Percentiles rank a stretch among this genome's conserved stretches.
phyloP scores from a whole-genome alignment of 2,888 invertebrate species.

The Nycteola revayana region DNA sequence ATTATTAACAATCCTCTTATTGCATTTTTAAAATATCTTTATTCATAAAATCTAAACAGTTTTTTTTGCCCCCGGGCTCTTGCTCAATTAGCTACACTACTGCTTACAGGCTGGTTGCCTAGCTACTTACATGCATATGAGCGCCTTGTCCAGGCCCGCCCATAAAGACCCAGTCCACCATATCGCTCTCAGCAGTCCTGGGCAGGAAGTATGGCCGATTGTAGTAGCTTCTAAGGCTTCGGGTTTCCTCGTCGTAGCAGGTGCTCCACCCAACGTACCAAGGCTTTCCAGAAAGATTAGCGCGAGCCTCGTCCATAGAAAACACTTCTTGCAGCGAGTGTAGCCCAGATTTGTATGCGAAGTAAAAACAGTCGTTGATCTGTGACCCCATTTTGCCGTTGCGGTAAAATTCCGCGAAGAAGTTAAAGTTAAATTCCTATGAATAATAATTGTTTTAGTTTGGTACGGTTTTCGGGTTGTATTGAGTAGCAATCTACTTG shows the following conservation, averaged over 20 bases:
- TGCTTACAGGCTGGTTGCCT: no score
- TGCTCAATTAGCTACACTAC: no score
- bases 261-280: slow-evolving; percentile 96
- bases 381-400: slow-evolving; percentile 76
- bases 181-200: slow-evolving; percentile 91
- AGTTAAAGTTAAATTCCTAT: slow-evolving; percentile 89
- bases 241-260: slow-evolving; percentile 92
- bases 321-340: slow-evolving; percentile 90
- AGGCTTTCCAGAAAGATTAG: slow-evolving; percentile 83
- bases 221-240: slow-evolving; percentile 89
- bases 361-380: slow-evolving; percentile 92
- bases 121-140: slow-evolving; percentile 92
- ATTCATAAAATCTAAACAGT: no score
- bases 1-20: no score
- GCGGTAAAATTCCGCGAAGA: slow-evolving; percentile 90
- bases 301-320: slow-evolving; percentile 87
- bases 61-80: no score
- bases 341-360: slow-evolving; percentile 96
- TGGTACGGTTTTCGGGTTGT: no score
- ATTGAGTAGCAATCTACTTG: no score
- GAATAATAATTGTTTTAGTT: slow-evolving; percentile 1
- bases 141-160: slow-evolving; percentile 97
- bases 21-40: no score
- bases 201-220: slow-evolving; percentile 95
- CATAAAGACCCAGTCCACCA: slow-evolving; percentile 98